phyloP scores from a whole-genome alignment of 2,113 vertebrate species.

The Noctilio leporinus region DNA sequence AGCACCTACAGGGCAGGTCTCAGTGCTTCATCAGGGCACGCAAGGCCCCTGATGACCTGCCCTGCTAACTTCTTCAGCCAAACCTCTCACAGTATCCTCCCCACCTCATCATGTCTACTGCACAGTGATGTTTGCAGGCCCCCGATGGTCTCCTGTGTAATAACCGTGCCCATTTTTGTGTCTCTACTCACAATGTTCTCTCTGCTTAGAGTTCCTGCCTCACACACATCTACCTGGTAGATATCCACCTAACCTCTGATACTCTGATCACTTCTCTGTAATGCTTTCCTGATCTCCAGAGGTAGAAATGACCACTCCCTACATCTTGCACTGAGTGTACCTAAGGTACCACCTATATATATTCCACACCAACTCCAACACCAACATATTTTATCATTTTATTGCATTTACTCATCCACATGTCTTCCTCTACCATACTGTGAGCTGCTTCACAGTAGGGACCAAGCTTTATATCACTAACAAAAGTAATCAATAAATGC shows the following conservation, averaged over 20 bases:
- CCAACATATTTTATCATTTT: background rate
- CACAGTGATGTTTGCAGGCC: background rate
- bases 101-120: accelerated
- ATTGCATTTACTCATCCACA: background rate
- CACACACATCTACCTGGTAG: background rate
- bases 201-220: background rate
- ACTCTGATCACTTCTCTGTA: background rate
- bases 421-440: background rate
- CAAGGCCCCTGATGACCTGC: accelerated
- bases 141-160: background rate
- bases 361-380: background rate
- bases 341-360: background rate
- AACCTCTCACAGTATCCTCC: background rate
- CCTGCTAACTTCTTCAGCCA: background rate
- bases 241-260: background rate
- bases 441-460: background rate
- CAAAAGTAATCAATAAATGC: background rate
- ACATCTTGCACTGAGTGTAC: too few relatives aligned
- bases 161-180: background rate
- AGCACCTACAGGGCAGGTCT: background rate
- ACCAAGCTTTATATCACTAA: background rate
- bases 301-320: background rate
- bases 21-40: background rate
- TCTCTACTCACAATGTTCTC: background rate
- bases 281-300: background rate